These are phyloP conservation scores for Oligia strigilis DNA, from an alignment of 2,888 invertebrate species.

Conservation along the genomic window DNA sequence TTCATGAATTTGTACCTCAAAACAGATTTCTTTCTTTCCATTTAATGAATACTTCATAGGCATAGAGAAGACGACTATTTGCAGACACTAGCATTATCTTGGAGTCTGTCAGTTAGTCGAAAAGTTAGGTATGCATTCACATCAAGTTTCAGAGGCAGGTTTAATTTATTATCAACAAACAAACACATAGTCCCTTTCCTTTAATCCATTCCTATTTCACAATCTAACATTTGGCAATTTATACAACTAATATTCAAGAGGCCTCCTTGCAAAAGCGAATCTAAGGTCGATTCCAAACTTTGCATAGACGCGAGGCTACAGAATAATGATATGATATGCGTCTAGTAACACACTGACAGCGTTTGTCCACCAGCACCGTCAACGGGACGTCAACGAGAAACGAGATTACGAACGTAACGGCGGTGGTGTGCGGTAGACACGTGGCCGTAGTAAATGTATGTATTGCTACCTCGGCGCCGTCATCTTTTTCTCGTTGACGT, in stretches of 20 bases:
- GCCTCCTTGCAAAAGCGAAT: slow-evolving; percentile 53
- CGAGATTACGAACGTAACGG: neutral
- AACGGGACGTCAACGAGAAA: neutral
- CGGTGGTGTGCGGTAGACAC: neutral
- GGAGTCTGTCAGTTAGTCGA: neutral
- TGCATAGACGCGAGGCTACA: slow-evolving; percentile 61
- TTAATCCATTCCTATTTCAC: slow-evolving; percentile 12
- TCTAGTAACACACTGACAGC: slow-evolving; percentile 30
- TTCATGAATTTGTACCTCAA: neutral
- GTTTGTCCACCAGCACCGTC: neutral
- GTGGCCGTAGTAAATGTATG: neutral
- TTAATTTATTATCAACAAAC: neutral
- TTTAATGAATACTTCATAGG: neutral
- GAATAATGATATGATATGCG: slow-evolving; percentile 43
- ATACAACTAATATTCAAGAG: slow-evolving; percentile 65
- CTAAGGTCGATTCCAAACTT: slow-evolving; percentile 66
- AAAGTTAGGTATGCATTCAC: neutral
- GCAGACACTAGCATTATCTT: neutral
- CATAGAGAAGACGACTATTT: neutral
- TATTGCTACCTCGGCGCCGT: neutral
- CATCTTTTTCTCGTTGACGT: neutral
- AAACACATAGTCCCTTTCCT: neutral
- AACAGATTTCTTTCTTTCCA: neutral
- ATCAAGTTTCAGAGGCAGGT: no score
- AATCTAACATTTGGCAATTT: slow-evolving; percentile 46